Evolutionary conservation across 2,888 invertebrate species (phyloP).

Genomic region (Cephonodes hylas): DNA sequence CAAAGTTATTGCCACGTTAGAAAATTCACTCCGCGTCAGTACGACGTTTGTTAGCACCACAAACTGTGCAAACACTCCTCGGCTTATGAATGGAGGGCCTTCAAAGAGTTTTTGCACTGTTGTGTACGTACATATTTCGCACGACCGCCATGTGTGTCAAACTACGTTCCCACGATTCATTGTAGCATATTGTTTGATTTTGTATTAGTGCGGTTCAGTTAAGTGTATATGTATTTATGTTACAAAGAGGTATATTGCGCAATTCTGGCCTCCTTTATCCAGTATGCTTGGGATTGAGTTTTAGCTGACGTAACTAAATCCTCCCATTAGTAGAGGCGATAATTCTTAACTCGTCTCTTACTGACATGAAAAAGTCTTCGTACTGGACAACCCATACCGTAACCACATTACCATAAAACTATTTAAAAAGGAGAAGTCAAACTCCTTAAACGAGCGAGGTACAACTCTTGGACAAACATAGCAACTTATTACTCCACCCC

Average conservation of each 20-base stretch:
- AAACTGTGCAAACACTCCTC: neutral
- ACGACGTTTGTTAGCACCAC: neutral
- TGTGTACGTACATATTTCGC: neutral
- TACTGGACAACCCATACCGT: too few relatives aligned
- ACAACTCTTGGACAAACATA: too few relatives aligned
- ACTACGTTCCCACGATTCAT: neutral
- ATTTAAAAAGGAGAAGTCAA: too few relatives aligned
- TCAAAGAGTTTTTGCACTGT: neutral
- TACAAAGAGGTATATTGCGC: neutral
- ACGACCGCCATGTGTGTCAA: neutral
- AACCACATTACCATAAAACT: too few relatives aligned
- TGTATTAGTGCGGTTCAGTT: neutral
- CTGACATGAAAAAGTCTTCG: too few relatives aligned
- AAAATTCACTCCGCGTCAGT: neutral
- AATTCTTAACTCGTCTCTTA: too few relatives aligned
- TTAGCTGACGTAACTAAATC: too few relatives aligned
- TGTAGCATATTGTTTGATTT: neutral
- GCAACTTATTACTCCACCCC: neutral
- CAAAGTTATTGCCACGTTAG: too few relatives aligned
- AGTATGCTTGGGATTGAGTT: too few relatives aligned
- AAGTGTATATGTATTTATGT: neutral
- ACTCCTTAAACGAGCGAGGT: too few relatives aligned
- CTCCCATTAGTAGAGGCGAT: too few relatives aligned
- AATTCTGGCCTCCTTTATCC: too few relatives aligned
- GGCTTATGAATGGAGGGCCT: neutral